Conservation (phyloP, 1,140 invertebrate species). For the Eueides isabella region DNA sequence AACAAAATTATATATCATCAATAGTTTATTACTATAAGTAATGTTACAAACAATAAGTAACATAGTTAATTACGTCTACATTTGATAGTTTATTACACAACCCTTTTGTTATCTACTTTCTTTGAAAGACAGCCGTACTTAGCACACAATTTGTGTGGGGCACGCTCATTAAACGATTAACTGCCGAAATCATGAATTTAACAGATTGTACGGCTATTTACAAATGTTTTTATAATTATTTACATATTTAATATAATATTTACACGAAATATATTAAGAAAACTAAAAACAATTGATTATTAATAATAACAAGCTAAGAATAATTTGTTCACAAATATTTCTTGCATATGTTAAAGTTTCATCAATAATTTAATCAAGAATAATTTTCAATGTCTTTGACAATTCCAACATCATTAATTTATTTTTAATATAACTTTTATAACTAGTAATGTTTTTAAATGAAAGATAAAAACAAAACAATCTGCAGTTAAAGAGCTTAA, state of each 20-base stretch:
- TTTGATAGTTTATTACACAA: conserved; percentile 78
- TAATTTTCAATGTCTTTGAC: conserved; percentile 28
- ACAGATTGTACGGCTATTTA: conserved; percentile 30
- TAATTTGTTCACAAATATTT: conserved; percentile 34
- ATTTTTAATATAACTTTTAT: neutral
- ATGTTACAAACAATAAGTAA: conserved; percentile 73
- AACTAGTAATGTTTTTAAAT: neutral
- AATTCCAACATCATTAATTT: conserved; percentile 19
- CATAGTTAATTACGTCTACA: conserved; percentile 69
- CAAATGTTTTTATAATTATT: conserved; percentile 10
- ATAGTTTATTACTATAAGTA: conserved; percentile 64
- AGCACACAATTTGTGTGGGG: conserved; percentile 13
- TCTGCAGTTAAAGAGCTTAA: neutral
- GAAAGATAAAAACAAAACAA: neutral
- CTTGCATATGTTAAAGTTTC: neutral
- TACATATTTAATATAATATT: conserved; percentile 18
- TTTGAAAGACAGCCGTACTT: conserved; percentile 29
- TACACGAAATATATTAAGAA: neutral
- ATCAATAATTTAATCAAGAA: neutral
- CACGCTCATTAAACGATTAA: conserved; percentile 9
- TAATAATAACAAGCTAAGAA: neutral
- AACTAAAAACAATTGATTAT: neutral
- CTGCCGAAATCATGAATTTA: conserved; percentile 27
- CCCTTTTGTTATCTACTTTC: conserved; percentile 52
- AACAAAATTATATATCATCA: conserved; percentile 25